Base-by-base conservation (phyloP, 2,113 vertebrate genomes). In the Hylia prasina region DNA sequence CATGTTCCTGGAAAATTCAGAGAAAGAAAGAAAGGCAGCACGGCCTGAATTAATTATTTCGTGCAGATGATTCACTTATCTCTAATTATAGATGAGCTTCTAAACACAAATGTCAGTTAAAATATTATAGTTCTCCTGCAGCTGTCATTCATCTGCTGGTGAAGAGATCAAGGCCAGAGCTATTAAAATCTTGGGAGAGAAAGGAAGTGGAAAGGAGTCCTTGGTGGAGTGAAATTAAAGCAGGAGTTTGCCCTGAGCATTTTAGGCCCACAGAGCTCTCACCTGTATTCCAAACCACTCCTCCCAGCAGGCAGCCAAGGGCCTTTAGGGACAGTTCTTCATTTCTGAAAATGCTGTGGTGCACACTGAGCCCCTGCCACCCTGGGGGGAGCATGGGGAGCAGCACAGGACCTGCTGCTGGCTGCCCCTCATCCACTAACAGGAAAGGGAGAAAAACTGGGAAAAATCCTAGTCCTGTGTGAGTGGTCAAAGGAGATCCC, bases 81-180 rank as follows among this genome's bases (percentile, higher is more conserved):
- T 92, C 91, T 93, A 91, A 92, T 93, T 94, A 92, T 92, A 94
- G 79, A 77, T 73, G 63, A 93, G 88, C 91, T 89, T 58, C 77
- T 75, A 83, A 95, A 94, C 76, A 96, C 44, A 92, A 93, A 96
- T 84, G 80, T 94, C 91, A 94, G 76, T 91, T 94, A 94, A 95
- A 94, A 94, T 81, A 86, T 78, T 93, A 89, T 10, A 92, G 83
- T 89, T 93, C 90, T 92, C 48, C 68, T 90, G 93, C 89, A 96
- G 86, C 91, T 95, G 89, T 87, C 96, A 95, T 47, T 95, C 80
- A 89, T 90, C 83, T 48, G 76, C 68, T 87, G 68, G 58, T 33
- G 44, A 83, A 64, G 77, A 89, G 93, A 94, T 84, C 80, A 94
- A 92, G 95, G 48, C 87, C 22, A 4, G 83, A 87, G 69, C 51